These are phyloP conservation scores for Rhinoraja longicauda DNA, from an alignment of 2,797 vertebrate genomes.

Conservation along the genomic window DNA sequence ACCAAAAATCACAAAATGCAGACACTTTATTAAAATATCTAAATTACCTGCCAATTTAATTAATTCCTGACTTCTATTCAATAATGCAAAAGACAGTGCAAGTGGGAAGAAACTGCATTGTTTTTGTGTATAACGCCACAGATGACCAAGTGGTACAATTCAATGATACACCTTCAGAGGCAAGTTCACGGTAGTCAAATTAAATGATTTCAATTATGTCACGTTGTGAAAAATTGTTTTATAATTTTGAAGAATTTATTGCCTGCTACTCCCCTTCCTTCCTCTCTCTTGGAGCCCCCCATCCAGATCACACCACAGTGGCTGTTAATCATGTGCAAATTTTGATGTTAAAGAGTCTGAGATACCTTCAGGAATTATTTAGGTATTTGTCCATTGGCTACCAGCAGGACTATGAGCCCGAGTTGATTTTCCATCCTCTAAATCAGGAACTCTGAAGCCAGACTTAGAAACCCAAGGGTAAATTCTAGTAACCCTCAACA, in stretches of 20 bases:
- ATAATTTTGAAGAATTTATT: not conserved
- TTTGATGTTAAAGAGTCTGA: not conserved
- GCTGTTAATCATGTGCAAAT: not conserved
- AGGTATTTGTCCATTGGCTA: not conserved
- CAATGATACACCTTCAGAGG: not conserved
- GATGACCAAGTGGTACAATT: not conserved
- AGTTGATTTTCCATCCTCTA: not conserved
- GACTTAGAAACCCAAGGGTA: not conserved
- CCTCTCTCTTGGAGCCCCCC: not conserved
- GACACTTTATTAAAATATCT: no score
- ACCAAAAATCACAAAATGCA: no score
- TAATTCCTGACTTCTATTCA: no score
- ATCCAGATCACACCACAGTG: not conserved
- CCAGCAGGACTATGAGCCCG: not conserved
- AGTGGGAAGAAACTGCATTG: not conserved
- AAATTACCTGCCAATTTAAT: no score
- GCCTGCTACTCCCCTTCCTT: not conserved
- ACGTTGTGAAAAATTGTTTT: not conserved
- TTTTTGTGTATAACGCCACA: not conserved
- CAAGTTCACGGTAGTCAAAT: not conserved
- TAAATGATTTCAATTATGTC: not conserved
- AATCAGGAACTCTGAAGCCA: not conserved
- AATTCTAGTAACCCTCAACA: not conserved
- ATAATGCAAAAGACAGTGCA: not conserved
- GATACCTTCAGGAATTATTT: not conserved